Base-by-base conservation (phyloP, 2,797 vertebrate genomes). In the Ceryle rudis region DNA sequence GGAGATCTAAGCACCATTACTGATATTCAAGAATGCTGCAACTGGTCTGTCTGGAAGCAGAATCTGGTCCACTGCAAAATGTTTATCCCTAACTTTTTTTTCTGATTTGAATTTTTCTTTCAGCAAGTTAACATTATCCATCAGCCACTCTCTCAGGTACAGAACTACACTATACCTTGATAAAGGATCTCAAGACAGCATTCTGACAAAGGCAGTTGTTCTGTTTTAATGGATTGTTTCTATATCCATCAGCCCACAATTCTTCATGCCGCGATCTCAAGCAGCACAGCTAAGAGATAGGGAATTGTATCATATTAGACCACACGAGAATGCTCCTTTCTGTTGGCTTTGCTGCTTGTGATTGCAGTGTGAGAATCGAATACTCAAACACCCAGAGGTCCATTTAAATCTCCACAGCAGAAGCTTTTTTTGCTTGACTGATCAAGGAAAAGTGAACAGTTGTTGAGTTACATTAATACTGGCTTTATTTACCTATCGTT, bases 401-500 rank as follows among this genome's bases (percentile, higher is more conserved):
- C 66, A 66, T 66, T 87, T 60, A 81, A 84, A 84, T 90, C 84
- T 84, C 74, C 44, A 46, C 57, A 55, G 67, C 49, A 74, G 72
- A 77, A 84, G 6, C 14, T 19, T 71, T 81, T 87, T 86, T 54
- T 83, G 49, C 94, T 44, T 47, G 49, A 71, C 62, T 81, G 92
- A 54, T 67, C 55, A 86, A 92, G 86, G 78, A 84, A 91, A 86
- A 92, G 83, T 4, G 88, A 96, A 80, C 66, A 93, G 81, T 73
- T 66, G 77, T 47, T 84, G 79, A 90, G 95, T 42, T 69, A 31
- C 58, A 46, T 67, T 28, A 61, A 78, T 57, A 64, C 70, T n/a
- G 82, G 51, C 35, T 86, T 80, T 91, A 61, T 80, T 92, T 42
- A 54, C 51, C 57, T 49, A 25, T 42, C 2, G 0, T 55, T 74